These are phyloP conservation scores for Tympanuchus pallidicinctus DNA, from an alignment of 2,113 vertebrate genomes.

Conservation along the genomic window DNA sequence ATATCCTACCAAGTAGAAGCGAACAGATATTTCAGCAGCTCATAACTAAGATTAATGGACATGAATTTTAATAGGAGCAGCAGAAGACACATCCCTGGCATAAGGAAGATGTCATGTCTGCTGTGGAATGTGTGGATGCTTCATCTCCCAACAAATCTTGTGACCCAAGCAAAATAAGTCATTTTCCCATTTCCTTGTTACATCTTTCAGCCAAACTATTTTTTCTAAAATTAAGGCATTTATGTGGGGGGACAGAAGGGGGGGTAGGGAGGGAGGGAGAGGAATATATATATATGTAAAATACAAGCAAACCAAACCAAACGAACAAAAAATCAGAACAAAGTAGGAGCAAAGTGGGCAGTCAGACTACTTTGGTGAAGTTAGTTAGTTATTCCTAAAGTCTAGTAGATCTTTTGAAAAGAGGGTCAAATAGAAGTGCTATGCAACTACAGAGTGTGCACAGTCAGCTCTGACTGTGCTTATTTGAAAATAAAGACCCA, in stretches of 20 bases:
- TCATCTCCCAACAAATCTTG: background rate
- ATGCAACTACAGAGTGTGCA: background rate
- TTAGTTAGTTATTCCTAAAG: background rate
- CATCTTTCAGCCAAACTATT: background rate
- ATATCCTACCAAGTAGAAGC: background rate
- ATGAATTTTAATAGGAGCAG: constrained; percentile 19
- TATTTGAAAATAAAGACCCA: background rate
- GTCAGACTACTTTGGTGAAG: background rate
- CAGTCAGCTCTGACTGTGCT: background rate
- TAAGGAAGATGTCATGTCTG: background rate
- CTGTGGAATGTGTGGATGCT: constrained; percentile 6
- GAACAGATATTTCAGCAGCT: constrained; percentile 18
- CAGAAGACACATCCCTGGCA: background rate
- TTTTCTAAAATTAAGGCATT: background rate
- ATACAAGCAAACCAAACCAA: background rate
- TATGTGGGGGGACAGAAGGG: fast-evolving
- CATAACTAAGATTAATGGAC: constrained; percentile 21
- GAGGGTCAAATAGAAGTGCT: background rate
- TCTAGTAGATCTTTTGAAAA: background rate
- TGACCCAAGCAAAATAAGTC: background rate
- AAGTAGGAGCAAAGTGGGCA: background rate
- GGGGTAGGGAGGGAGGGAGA: too few relatives aligned
- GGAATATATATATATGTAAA: background rate
- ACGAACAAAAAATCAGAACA: background rate
- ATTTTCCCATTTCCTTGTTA: background rate